phyloP scores from a whole-genome alignment of 30 jellyfish, hydroid and myxozoan genomes.

The Calvadosia cruxmelitensis region DNA sequence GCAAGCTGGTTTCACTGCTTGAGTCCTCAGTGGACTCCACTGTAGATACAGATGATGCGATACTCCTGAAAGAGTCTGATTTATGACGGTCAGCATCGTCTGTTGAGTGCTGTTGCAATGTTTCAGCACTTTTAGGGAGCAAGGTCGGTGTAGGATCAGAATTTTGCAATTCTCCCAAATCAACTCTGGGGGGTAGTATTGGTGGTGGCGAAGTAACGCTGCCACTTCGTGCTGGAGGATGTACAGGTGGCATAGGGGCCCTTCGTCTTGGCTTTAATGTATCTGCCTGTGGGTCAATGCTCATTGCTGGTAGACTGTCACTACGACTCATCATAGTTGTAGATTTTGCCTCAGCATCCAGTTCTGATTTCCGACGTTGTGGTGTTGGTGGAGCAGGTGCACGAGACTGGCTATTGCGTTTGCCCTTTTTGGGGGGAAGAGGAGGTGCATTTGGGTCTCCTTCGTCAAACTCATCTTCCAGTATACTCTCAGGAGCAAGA shows the following conservation, averaged over 20 bases:
- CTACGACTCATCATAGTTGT: not conserved
- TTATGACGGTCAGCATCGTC: too few relatives aligned
- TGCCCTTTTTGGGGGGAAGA: constrained; percentile 1
- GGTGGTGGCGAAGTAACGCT: not conserved
- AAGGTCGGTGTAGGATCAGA: not conserved
- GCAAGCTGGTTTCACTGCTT: not conserved
- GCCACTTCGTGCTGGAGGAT: not conserved
- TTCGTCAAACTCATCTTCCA: not conserved
- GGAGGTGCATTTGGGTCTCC: constrained; percentile 1
- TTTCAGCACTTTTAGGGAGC: not conserved
- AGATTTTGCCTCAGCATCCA: not conserved
- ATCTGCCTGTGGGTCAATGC: not conserved
- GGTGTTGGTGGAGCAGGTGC: not conserved
- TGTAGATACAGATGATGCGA: too few relatives aligned
- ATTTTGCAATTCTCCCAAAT: not conserved
- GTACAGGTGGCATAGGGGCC: not conserved
- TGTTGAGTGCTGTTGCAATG: not conserved
- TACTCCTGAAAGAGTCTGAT: too few relatives aligned
- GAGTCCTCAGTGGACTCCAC: not conserved
- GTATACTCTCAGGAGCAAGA: not conserved
- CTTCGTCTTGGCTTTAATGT: not conserved
- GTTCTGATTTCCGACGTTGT: not conserved
- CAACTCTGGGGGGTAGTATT: not conserved
- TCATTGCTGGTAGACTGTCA: not conserved
- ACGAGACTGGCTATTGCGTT: not conserved